Base-by-base conservation (phyloP, 2,113 vertebrate species). In the Furnarius figulus region DNA sequence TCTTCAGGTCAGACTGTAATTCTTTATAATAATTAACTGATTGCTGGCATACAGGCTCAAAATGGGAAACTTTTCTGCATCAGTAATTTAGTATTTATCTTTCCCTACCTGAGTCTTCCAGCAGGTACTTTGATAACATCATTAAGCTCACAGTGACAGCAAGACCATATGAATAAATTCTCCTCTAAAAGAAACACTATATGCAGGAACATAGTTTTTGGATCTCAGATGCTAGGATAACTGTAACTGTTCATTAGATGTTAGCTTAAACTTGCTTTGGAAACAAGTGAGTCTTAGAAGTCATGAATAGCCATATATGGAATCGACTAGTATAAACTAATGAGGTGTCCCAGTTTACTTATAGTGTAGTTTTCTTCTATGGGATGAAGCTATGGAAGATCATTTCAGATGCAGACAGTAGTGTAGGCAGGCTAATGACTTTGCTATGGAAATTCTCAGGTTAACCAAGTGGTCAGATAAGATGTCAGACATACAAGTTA, bases 61-160 rank as follows among this genome's bases (percentile, higher is more conserved):
- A 71, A 67, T 33, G 2, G 0, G 0, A 7, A 33, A 25, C 1
- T 42, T 74, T 90, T 71, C 12, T 75, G 66, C 12, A n/a, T 23
- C 1, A 10, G 7, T 8, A 77, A 46, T 67, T 90, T 73, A 44
- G 4, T 42, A 42, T 42, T 42, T 42, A 42, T 42, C 8, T 59
- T 79, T 46, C 30, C 12, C 33, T 67, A 19, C 9, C 6, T 16
- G 6, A 65, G 3, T 70, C 13, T 81, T 70, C 35, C 14, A 92
- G 40, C 8, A 77, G 33, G 20, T 25, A 42, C 12, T 83, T 61
- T 13, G 21, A 33, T 59, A 76, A 63, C 37, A 14, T 6, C 3
- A 13, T 63, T 53, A 67, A 62, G 18, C 20, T 88, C 52, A 47
- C 27, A 70, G 30, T n/a, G 46, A 55, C 8, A 62, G n/a, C 35